A percentile compares a stretch with the other conserved stretches of the same genome.
Conservation (phyloP, 2,888 invertebrate genomes). For the Erebia ligea region DNA sequence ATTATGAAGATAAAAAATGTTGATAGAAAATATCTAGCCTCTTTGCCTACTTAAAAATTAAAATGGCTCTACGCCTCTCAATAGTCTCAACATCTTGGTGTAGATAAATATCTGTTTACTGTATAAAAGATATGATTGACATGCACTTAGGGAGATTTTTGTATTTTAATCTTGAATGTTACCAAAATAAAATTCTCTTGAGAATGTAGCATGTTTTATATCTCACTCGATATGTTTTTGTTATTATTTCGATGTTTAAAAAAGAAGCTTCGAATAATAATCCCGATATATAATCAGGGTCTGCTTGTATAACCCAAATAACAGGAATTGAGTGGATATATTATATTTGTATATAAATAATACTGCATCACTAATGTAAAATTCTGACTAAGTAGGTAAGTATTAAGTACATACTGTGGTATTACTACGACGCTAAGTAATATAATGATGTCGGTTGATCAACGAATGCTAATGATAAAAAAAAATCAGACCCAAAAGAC, state of each 20-base stretch:
- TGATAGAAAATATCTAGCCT: neutral
- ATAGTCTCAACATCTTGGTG: constrained; percentile 13
- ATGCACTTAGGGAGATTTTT: constrained; percentile 23
- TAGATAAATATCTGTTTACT: constrained; percentile 33
- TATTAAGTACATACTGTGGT: no score
- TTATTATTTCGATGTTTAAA: constrained; percentile 8
- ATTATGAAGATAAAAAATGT: neutral
- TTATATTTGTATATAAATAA: no score
- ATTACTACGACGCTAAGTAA: no score
- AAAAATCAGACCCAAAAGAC: no score
- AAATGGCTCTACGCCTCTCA: constrained; percentile 12
- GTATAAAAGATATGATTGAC: constrained; percentile 25
- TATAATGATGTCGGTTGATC: no score
- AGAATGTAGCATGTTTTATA: constrained; percentile 12
- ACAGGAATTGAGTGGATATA: neutral
- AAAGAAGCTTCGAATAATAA: neutral
- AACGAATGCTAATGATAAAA: no score
- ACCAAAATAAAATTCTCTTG: constrained; percentile 20
- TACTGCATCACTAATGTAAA: neutral
- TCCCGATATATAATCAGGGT: constrained; percentile 6
- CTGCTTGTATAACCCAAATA: constrained; percentile 17
- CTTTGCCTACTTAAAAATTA: neutral
- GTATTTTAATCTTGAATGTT: constrained; percentile 5
- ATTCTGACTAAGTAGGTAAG: neutral
- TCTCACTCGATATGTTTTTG: constrained; percentile 9